Conservation (phyloP, 2,797 vertebrate species). For the Micropoecilia bifurca region DNA sequence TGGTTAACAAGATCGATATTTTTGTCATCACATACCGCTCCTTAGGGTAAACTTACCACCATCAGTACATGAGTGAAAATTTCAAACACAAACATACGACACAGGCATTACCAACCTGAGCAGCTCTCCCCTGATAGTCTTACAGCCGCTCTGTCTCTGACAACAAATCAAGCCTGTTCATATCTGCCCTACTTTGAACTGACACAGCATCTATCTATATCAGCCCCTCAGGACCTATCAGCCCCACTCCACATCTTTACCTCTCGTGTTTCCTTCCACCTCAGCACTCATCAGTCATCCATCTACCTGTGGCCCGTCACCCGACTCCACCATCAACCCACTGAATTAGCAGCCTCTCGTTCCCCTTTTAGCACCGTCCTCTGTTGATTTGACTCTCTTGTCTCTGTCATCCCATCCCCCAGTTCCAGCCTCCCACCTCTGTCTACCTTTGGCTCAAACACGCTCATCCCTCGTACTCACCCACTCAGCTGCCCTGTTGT, state of each 20-base stretch:
- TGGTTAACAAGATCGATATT: background rate
- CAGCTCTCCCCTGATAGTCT: conserved; percentile 18
- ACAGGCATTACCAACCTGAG: background rate
- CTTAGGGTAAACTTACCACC: background rate
- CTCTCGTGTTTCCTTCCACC: conserved; percentile 64
- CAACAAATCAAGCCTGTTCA: conserved; percentile 49
- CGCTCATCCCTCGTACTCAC: conserved; percentile 56
- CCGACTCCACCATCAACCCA: conserved; percentile 48
- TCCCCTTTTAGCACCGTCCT: conserved; percentile 68
- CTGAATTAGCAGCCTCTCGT: conserved; percentile 70
- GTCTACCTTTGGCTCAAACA: conserved; percentile 63
- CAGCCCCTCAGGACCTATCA: conserved; percentile 67
- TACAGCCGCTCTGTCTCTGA: conserved; percentile 35
- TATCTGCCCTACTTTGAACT: conserved; percentile 62
- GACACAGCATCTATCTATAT: conserved; percentile 68
- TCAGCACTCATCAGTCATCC: conserved; percentile 67
- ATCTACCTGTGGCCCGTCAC: conserved; percentile 69
- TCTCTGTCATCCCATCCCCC: conserved; percentile 42
- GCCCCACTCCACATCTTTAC: conserved; percentile 62
- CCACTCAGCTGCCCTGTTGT: conserved; percentile 60
- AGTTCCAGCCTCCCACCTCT: conserved; percentile 54
- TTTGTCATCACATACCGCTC: background rate
- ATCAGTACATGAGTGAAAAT: background rate
- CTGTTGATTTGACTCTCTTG: conserved; percentile 55
- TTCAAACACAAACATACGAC: conserved; percentile 7